Evolutionary conservation across 1,140 invertebrate genomes (phyloP), one percentile per base, ranked within the genome.

Genomic region (Rhyzopertha dominica): DNA sequence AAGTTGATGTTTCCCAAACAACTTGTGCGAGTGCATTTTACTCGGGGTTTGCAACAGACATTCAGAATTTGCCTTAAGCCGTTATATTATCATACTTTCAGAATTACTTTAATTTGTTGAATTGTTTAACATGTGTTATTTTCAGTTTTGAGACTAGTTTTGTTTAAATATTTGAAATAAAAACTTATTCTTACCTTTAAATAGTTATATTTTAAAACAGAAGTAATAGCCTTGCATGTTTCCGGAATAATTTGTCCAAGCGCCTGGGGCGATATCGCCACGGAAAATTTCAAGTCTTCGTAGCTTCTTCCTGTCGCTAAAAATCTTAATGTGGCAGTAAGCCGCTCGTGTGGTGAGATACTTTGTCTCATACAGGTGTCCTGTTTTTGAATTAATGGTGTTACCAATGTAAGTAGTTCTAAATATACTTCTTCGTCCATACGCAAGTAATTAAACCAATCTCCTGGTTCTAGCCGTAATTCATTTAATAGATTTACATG

Each of bases 261-360:
- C 24, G 53, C 49, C 41, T 59, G 53, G 9, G 54, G 32, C 31
- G 58, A 60, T 40, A 62, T 58, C 14, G 54, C 39, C 29, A 51
- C 51, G 25, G 53, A 49, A 59, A 50, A 61, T 32, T 61, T 62
- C 19, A 61, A 24, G 36, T 52, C 37, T 47, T 63, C 50, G 29
- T 51, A 57, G 12, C 16, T 39, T n/a, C 35, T 20, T 19, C 43
- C 43, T 18, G 34, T 50, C 17, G 61, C 60, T 24, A 61, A 36
- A 47, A 48, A 62, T 36, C 61, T 14, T 31, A 61, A 31, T 30
- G 59, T 60, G 24, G 54, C 51, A 36, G 51, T 39, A 17, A 61
- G 48, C 40, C 56, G 37, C 37, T 58, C 56, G 40, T 58, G 40
- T 2, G 51, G 28, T 25, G 44, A 31, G 41, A 64, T 62, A 13